A percentile compares a stretch with the other conserved stretches of the same genome.
These are phyloP conservation scores for Danio albolineatus DNA, from an alignment of 2,797 vertebrate genomes.

Conservation along the genomic window DNA sequence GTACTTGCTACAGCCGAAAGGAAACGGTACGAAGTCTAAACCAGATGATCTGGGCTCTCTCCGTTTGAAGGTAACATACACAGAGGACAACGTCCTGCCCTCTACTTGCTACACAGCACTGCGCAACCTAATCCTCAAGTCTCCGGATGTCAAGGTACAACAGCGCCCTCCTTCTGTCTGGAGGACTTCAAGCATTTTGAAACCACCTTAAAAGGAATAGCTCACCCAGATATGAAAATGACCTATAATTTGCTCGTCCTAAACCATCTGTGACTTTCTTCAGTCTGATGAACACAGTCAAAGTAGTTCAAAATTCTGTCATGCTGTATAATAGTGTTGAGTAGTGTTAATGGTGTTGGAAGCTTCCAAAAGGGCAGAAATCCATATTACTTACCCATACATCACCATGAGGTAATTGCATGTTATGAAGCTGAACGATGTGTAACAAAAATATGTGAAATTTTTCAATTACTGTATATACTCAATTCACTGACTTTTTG, in stretches of 20 bases:
- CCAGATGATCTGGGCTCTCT: conserved; percentile 93
- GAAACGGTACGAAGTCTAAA: conserved; percentile 94
- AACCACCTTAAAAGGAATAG: not conserved
- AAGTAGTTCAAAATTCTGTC: too few relatives aligned
- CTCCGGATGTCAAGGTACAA: conserved; percentile 91
- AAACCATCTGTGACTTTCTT: not conserved
- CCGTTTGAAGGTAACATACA: conserved; percentile 93
- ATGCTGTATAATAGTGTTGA: too few relatives aligned
- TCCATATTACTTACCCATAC: too few relatives aligned
- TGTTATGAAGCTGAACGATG: too few relatives aligned
- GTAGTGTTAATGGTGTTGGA: too few relatives aligned
- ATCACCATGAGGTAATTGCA: too few relatives aligned
- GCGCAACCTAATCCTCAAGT: conserved; percentile 94
- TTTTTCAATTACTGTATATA: too few relatives aligned
- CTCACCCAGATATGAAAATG: not conserved
- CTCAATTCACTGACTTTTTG: too few relatives aligned
- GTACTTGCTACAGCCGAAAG: conserved; percentile 96
- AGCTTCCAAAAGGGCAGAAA: too few relatives aligned
- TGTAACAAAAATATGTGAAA: too few relatives aligned
- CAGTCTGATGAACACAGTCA: too few relatives aligned
- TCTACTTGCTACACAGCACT: conserved; percentile 88
- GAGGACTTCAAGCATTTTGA: not conserved
- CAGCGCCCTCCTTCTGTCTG: not conserved
- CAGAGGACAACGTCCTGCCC: conserved; percentile 95
- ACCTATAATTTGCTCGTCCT: not conserved